Conservation (phyloP, 2,888 invertebrate species). For the Luperina testacea region DNA sequence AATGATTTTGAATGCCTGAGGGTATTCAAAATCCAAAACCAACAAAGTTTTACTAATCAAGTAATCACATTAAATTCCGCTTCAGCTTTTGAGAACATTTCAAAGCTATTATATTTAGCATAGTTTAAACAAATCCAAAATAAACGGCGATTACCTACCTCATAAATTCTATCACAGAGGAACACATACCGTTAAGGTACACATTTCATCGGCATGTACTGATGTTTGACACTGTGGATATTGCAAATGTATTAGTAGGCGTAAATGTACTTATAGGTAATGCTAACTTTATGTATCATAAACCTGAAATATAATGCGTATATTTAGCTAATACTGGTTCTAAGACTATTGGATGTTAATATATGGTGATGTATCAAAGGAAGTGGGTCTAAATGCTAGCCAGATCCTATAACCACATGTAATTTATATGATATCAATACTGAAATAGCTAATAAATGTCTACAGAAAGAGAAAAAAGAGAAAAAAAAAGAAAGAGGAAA, state of each 20-base stretch:
- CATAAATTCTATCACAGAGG: slow-evolving; percentile 53
- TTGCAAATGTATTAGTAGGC: slow-evolving; percentile 51
- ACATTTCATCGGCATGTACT: slow-evolving; percentile 41
- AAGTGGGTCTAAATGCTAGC: slow-evolving; percentile 24
- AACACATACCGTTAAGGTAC: slow-evolving; percentile 45
- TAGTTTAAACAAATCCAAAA: slow-evolving; percentile 51
- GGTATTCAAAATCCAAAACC: slow-evolving; percentile 34
- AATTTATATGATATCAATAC: slow-evolving; percentile 21
- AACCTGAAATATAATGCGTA: slow-evolving; percentile 30
- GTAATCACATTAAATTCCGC: slow-evolving; percentile 43
- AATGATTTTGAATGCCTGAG: too few species aligned
- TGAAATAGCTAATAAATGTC: slow-evolving; percentile 1
- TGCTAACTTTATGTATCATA: slow-evolving; percentile 29
- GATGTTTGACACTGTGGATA: slow-evolving; percentile 52
- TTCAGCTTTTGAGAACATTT: slow-evolving; percentile 45
- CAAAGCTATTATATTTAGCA: slow-evolving; percentile 50
- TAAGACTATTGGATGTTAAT: slow-evolving; percentile 16
- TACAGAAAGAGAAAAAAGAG: too few species aligned
- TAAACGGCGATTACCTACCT: slow-evolving; percentile 53
- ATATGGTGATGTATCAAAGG: slow-evolving; percentile 26
- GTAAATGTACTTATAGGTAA: slow-evolving; percentile 19
- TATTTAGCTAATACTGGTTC: slow-evolving; percentile 27
- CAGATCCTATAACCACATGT: slow-evolving; percentile 1
- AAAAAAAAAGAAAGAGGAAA: too few species aligned
- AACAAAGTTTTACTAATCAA: slow-evolving; percentile 40